These are phyloP conservation scores for Serripes groenlandicus DNA, from an alignment of 2,888 invertebrate species.

Conservation along the genomic window DNA sequence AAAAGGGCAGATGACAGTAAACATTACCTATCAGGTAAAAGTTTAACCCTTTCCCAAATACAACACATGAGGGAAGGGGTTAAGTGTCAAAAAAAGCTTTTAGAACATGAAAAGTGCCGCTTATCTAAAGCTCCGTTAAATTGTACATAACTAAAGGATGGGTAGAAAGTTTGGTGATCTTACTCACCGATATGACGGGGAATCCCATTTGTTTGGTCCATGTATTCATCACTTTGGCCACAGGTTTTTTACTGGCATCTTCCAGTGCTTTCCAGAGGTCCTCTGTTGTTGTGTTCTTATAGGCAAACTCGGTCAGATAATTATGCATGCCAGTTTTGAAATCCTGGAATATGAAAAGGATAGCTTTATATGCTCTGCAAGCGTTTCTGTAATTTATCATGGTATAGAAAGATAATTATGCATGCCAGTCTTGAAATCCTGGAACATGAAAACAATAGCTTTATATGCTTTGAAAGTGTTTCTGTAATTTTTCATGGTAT, in stretches of 20 bases:
- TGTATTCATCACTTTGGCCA: conserved; percentile 96
- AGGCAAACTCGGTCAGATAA: conserved; percentile 94
- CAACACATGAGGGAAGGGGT: too few relatives aligned
- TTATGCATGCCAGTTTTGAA: conserved; percentile 97
- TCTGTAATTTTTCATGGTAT: too few relatives aligned
- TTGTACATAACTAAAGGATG: too few relatives aligned
- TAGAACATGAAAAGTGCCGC: too few relatives aligned
- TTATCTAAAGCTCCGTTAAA: too few relatives aligned
- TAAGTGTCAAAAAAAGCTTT: too few relatives aligned
- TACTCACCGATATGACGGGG: conserved; percentile 91
- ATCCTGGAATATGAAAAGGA: conserved; percentile 88
- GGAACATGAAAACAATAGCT: conserved; percentile 65
- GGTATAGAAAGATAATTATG: conserved; percentile 95
- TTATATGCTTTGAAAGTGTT: background rate
- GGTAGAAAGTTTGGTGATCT: too few relatives aligned
- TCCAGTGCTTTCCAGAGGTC: conserved; percentile 97
- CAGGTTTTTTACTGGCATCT: conserved; percentile 95
- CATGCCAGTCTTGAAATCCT: conserved; percentile 97
- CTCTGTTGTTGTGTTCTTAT: conserved; percentile 96
- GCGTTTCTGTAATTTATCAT: too few relatives aligned
- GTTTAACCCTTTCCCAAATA: too few relatives aligned
- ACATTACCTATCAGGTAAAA: too few relatives aligned
- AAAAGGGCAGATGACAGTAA: too few relatives aligned
- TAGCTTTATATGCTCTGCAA: background rate
- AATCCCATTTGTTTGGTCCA: conserved; percentile 99